A percentile compares a stretch with the other conserved stretches of the same genome.
phyloP scores from a whole-genome alignment of 2,113 vertebrate species.

The Sorex araneus region DNA sequence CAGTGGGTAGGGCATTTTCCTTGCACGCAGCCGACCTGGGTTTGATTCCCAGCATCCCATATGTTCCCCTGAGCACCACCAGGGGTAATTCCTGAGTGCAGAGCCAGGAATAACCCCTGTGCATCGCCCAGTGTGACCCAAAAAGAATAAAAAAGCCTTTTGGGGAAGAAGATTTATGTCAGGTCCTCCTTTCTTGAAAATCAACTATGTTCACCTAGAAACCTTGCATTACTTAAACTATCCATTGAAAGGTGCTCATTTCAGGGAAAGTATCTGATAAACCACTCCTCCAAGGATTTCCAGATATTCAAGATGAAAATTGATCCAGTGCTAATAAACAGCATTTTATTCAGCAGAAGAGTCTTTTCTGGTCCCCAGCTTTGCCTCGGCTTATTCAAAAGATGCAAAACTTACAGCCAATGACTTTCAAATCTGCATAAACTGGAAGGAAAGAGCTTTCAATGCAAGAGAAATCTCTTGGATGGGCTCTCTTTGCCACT shows the following conservation, averaged over 20 bases:
- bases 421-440: background rate
- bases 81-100: too few species aligned
- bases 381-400: background rate
- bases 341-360: background rate
- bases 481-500: background rate
- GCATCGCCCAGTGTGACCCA: too few species aligned
- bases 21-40: too few species aligned
- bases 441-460: background rate
- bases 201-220: background rate
- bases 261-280: background rate
- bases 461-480: background rate
- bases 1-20: too few species aligned
- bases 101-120: too few species aligned
- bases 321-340: background rate
- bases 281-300: background rate
- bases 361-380: background rate
- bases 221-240: background rate
- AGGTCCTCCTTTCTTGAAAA: background rate
- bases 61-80: too few species aligned
- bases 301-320: constrained; percentile 15
- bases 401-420: background rate
- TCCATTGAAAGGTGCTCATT: background rate
- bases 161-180: background rate
- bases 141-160: constrained; percentile 12
- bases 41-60: too few species aligned